Conservation (phyloP, 2,113 vertebrate species). For the Nothobranchius furzeri region DNA sequence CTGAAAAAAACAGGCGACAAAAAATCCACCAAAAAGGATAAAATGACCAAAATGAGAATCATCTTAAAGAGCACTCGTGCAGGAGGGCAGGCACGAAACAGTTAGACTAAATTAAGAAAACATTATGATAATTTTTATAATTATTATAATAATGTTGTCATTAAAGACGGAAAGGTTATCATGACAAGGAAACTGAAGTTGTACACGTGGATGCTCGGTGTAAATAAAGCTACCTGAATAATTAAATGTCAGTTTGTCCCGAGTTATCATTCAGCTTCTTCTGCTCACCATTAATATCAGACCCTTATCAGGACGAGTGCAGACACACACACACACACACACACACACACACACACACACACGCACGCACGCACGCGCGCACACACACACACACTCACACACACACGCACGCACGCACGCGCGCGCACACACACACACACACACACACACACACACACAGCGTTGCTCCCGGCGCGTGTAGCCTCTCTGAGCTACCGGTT, state of each 20-base stretch:
- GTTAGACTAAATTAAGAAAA: too few species aligned
- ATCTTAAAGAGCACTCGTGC: too few species aligned
- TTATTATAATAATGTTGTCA: too few species aligned
- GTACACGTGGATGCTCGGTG: neutral
- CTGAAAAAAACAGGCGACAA: too few species aligned
- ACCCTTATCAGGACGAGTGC: slow-evolving; percentile 45
- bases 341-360: neutral
- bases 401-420: neutral
- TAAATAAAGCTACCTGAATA: neutral
- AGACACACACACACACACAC: neutral
- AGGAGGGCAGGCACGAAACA: too few species aligned
- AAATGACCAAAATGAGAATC: too few species aligned
- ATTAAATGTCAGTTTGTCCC: neutral
- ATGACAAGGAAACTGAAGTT: too few species aligned
- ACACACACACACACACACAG: slow-evolving; percentile 6
- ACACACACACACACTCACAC: neutral
- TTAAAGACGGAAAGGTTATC: too few species aligned
- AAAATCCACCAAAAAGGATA: too few species aligned
- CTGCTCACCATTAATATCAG: slow-evolving; percentile 30
- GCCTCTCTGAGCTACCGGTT: slow-evolving; percentile 62
- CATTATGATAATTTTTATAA: too few species aligned
- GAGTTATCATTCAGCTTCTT: slow-evolving; percentile 27
- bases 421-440: neutral
- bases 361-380: neutral
- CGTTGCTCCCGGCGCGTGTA: slow-evolving; percentile 27